Evolutionary conservation across 2,888 invertebrate species (phyloP).

Genomic region (Amblyjoppa fuscipennis): DNA sequence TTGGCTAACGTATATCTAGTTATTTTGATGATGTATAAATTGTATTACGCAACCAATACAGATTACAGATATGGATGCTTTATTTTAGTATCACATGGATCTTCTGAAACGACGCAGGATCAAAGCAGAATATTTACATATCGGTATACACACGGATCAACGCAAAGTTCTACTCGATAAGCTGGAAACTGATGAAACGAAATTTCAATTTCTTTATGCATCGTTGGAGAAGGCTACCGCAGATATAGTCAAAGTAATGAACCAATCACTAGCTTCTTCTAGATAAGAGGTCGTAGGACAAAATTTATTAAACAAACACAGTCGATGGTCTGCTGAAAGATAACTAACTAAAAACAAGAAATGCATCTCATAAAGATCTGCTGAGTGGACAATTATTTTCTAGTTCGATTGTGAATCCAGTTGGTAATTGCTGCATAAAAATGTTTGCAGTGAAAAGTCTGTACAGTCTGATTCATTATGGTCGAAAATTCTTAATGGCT

Average conservation of each 20-base stretch:
- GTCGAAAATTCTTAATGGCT: neutral
- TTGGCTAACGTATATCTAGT: constrained; percentile 36
- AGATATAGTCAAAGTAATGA: constrained; percentile 28
- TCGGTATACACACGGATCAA: neutral
- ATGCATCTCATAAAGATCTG: neutral
- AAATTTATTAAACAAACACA: neutral
- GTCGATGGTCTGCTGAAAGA: neutral
- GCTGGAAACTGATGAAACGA: neutral
- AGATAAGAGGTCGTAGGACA: neutral
- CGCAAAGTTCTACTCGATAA: neutral
- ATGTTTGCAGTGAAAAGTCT: neutral
- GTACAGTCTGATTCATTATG: neutral
- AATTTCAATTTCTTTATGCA: constrained; percentile 50
- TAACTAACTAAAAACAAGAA: neutral
- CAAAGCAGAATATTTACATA: constrained; percentile 30
- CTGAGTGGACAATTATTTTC: neutral
- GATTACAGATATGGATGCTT: neutral
- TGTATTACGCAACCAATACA: neutral
- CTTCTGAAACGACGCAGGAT: constrained; percentile 28
- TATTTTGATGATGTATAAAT: neutral
- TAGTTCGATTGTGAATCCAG: neutral
- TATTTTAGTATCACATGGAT: constrained; percentile 47
- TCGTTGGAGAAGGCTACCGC: constrained; percentile 21
- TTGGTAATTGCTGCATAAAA: neutral
- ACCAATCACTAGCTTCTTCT: neutral